These are phyloP conservation scores for Toxonevra muliebris DNA, from an alignment of 2,888 invertebrate species.

Conservation along the genomic window DNA sequence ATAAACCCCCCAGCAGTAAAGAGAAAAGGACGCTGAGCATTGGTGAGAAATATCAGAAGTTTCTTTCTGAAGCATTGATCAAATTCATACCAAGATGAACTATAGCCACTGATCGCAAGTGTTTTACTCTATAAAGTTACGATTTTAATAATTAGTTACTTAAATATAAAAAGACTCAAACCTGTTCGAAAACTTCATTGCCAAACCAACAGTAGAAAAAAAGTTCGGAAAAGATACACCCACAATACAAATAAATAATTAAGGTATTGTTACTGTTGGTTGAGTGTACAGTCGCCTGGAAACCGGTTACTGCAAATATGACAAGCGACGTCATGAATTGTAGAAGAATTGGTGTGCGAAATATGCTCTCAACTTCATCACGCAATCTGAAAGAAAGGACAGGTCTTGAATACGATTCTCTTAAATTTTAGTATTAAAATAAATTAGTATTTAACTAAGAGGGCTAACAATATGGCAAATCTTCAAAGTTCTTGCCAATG, in stretches of 20 bases:
- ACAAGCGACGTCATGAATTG: conserved; percentile 51
- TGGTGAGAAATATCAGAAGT: conserved; percentile 46
- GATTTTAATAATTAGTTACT: too few species aligned
- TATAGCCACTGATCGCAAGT: conserved; percentile 45
- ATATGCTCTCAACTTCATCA: conserved; percentile 46
- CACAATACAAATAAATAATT: conserved; percentile 49
- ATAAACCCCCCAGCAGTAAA: conserved; percentile 54
- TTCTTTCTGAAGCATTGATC: conserved; percentile 44
- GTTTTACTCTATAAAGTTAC: conserved; percentile 48
- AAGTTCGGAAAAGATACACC: conserved; percentile 50
- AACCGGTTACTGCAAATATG: conserved; percentile 50
- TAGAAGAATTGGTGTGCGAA: conserved; percentile 46
- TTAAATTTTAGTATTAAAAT: too few species aligned
- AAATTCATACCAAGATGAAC: conserved; percentile 48
- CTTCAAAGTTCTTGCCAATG: too few species aligned
- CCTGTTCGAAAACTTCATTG: conserved; percentile 52
- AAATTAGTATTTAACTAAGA: too few species aligned
- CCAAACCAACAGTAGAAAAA: conserved; percentile 55
- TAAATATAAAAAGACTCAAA: conserved; percentile 19
- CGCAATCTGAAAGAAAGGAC: conserved; percentile 42
- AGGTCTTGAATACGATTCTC: neutral
- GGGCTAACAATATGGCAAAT: too few species aligned
- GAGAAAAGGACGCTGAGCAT: conserved; percentile 44
- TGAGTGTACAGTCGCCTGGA: conserved; percentile 47
- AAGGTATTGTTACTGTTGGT: conserved; percentile 43